Conservation (phyloP, 2,797 vertebrate species). For the Monodelphis domestica region DNA sequence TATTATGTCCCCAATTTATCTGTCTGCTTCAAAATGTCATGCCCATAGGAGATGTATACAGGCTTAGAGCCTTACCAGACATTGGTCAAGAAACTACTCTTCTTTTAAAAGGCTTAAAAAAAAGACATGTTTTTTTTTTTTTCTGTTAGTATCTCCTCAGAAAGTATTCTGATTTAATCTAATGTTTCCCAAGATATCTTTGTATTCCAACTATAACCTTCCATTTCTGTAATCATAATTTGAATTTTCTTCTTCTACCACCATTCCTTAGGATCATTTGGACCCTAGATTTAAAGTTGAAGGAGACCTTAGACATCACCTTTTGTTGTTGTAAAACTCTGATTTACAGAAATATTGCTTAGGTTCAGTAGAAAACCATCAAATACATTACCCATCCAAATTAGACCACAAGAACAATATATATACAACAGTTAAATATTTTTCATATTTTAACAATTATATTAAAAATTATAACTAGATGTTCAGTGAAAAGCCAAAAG, state of each 20-base stretch:
- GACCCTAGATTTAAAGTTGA: background rate
- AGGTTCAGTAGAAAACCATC: background rate
- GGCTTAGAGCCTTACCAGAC: background rate
- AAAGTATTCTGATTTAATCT: background rate
- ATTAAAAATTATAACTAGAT: background rate
- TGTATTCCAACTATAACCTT: background rate
- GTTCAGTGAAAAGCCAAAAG: background rate
- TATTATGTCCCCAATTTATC: conserved; percentile 13
- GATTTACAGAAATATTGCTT: background rate
- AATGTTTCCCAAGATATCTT: background rate
- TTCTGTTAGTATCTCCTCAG: background rate
- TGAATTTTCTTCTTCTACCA: background rate
- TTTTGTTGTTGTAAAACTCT: background rate
- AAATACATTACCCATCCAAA: background rate
- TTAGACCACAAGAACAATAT: background rate
- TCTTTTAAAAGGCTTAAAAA: background rate
- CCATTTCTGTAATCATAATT: background rate
- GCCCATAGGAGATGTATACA: background rate
- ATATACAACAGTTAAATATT: background rate
- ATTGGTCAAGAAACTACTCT: background rate
- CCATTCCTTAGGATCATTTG: background rate
- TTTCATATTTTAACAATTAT: too few species aligned
- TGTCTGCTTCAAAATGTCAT: conserved; percentile 5
- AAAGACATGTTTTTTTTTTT: background rate
- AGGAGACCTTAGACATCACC: background rate